Base-by-base conservation (phyloP, 1,140 invertebrate species). In the Sinonovacula constricta region DNA sequence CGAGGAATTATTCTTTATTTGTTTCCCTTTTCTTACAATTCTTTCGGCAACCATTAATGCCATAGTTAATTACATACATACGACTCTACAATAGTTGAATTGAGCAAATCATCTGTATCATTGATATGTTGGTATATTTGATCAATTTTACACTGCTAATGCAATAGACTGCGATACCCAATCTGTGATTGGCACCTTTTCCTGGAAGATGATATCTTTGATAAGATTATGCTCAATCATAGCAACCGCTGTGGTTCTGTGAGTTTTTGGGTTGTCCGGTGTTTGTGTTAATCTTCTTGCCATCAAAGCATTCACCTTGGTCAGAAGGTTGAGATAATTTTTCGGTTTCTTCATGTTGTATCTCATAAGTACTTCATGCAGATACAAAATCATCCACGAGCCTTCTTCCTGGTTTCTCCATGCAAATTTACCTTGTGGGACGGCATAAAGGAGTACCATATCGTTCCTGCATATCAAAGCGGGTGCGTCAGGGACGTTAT, bases 341-440 rank as follows among this genome's bases (percentile, higher is more conserved):
- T 56, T 34, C 1, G 60, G 60, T 7, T 3, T 14, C 39, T 56
- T 36, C 39, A 36, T 36, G 45, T 66, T 31, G 15, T 66, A 67
- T 15, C 7, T 28, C 62, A 39, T 54, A 18, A 76, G 26, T 12
- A 67, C 36, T 57, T 54, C 51, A 26, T 59, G 33, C 15, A 76
- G 33, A 26, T 76, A 76, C 7, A 66, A 26, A 2, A 76, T 54
- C 72, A 76, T 76, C 72, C 72, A 76, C 14, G 72, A 76, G 14
- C 72, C 72, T 3, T 66, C 72, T 22, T 18, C 22, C 12, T n/a
- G 28, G 34, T 33, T 76, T 66, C 72, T 65, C 72, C 72, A 76
- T 2, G 72, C 72, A 31, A 76, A 53, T 31, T 39, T 39, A n/a
- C 72, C 63, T n/a, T 60, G 63, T 4, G 72, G 72, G 15, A 76